A percentile compares a stretch with the other conserved stretches of the same genome.
phyloP scores from a whole-genome alignment of 2,113 vertebrate species.

The Pollimyrus isidori region DNA sequence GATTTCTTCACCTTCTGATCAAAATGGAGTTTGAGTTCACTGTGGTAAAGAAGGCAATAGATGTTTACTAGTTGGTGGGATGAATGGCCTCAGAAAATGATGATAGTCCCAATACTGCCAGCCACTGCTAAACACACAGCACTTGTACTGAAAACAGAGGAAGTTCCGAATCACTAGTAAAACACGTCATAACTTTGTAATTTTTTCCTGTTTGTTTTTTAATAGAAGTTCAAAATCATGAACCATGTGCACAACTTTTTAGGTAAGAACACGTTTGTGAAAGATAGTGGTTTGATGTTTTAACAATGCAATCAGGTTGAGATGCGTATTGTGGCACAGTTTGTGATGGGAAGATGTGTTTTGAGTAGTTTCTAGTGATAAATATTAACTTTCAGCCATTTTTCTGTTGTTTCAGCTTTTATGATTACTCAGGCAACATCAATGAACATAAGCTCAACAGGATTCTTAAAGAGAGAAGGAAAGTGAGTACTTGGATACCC shows the following conservation, averaged over 20 bases:
- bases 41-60: neutral
- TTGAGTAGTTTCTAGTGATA: neutral
- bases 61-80: neutral
- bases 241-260: constrained; percentile 94
- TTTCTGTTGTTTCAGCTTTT: constrained; percentile 72
- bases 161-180: neutral
- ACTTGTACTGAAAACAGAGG: neutral
- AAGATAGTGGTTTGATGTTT: neutral
- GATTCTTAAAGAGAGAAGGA: constrained; percentile 91
- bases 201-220: constrained; percentile 21
- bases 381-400: neutral
- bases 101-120: neutral
- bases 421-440: constrained; percentile 92
- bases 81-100: neutral
- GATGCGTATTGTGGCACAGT: neutral
- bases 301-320: neutral
- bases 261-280: constrained; percentile 70
- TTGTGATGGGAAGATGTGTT: neutral
- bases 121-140: neutral
- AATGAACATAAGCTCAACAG: constrained; percentile 88
- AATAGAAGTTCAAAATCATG: constrained; percentile 96
- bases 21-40: neutral
- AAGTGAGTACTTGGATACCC: constrained; percentile 67
- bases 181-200: neutral
- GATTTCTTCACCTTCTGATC: neutral